Conservation (phyloP, 2,888 invertebrate species). For the Netelia fuscicornis region DNA sequence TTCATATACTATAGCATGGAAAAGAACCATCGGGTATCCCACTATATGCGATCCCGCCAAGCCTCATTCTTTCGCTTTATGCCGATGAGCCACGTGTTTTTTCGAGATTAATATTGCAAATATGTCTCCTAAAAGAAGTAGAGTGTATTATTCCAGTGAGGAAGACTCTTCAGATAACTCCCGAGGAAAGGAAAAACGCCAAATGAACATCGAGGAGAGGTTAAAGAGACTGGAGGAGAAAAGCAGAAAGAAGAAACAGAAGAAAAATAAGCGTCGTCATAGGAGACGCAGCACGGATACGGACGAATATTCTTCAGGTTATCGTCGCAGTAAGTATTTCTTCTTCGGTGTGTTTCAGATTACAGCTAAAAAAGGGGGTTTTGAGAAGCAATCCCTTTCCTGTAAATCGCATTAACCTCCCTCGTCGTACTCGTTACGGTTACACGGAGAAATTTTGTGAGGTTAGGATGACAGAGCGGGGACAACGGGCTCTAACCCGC, state of each 20-base stretch:
- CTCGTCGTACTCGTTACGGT: conserved; percentile 3
- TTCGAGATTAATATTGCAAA: not conserved
- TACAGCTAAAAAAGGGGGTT: not conserved
- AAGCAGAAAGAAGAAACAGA: conserved; percentile 1
- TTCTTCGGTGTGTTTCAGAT: conserved; percentile 14
- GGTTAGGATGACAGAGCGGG: not conserved
- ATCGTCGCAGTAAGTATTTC: conserved; percentile 18
- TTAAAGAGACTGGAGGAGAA: not conserved
- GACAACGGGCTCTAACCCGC: conserved; percentile 7
- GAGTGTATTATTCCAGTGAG: not conserved
- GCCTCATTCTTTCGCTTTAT: conserved; percentile 16
- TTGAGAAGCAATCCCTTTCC: not conserved
- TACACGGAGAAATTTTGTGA: not conserved
- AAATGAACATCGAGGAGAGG: conserved; percentile 8
- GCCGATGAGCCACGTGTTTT: not conserved
- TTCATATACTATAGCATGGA: conserved; percentile 18
- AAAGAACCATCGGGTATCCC: conserved; percentile 9
- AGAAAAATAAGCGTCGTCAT: conserved; percentile 6
- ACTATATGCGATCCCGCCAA: not conserved
- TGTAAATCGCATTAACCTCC: conserved; percentile 5
- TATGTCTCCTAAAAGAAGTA: conserved; percentile 11
- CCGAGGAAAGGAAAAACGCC: not conserved
- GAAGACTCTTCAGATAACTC: not conserved
- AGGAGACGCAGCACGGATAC: conserved; percentile 17
- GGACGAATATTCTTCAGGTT: not conserved